Conservation (phyloP, 2,113 vertebrate genomes). For the Cacatua alba region DNA sequence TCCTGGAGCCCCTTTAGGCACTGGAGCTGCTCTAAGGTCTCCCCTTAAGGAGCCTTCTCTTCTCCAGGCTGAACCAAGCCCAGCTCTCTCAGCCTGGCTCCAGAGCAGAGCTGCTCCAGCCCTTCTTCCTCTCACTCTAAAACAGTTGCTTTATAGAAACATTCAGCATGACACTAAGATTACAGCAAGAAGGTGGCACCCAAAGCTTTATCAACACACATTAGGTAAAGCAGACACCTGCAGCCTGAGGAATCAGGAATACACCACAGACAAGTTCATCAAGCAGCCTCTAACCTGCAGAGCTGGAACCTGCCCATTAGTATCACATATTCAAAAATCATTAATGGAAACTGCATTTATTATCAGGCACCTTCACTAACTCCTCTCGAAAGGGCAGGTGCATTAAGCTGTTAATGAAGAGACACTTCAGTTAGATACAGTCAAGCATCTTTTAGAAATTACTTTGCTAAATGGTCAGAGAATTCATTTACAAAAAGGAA, state of each 20-base stretch:
- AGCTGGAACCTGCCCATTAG: constrained; percentile 32
- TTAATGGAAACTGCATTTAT: constrained; percentile 48
- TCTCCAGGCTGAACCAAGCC: no score
- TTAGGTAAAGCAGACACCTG: background rate
- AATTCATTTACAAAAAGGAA: background rate
- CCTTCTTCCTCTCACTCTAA: background rate
- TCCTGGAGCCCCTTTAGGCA: no score
- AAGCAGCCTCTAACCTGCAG: background rate
- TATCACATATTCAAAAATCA: background rate
- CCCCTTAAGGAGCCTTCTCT: no score
- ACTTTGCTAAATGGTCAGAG: background rate
- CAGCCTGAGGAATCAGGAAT: background rate
- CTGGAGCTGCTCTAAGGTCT: no score
- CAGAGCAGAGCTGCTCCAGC: background rate
- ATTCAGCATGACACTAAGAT: background rate
- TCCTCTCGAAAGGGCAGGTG: constrained; percentile 17
- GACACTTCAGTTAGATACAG: background rate
- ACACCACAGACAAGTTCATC: constrained; percentile 4
- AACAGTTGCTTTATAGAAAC: background rate
- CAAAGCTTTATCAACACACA: background rate
- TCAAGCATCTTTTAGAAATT: background rate
- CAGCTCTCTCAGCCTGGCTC: no score
- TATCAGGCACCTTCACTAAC: constrained; percentile 1
- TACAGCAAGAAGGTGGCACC: background rate
- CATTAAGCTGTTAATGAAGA: constrained; percentile 48